These are phyloP conservation scores for Apostichopus californicus DNA, from an alignment of 35 echinoderm and acorn worm species.

Conservation along the genomic window DNA sequence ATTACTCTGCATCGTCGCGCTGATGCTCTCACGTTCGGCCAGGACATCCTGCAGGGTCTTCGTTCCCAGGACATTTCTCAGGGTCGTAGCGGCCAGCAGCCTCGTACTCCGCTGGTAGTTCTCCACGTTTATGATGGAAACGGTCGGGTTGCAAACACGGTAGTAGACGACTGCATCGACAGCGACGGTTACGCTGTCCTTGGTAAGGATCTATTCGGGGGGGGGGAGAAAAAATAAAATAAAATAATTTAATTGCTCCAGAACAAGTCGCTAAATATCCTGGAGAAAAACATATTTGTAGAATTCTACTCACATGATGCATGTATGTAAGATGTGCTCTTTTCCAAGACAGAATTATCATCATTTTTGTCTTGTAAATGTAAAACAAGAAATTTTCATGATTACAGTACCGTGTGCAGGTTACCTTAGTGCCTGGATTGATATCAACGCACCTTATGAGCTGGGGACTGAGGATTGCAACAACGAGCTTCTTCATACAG, in stretches of 20 bases:
- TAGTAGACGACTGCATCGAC: constrained; percentile 98
- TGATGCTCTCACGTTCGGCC: constrained; percentile 88
- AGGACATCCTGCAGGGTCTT: constrained; percentile 92
- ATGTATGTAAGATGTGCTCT: no score
- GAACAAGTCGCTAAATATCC: no score
- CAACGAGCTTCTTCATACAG: no score
- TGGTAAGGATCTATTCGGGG: constrained; percentile 80
- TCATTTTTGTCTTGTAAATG: no score
- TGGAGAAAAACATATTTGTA: no score
- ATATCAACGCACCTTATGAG: no score
- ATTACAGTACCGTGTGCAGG: no score
- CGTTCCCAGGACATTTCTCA: constrained; percentile 90
- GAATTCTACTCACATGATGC: no score
- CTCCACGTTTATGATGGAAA: constrained; percentile 97
- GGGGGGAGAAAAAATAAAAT: not conserved
- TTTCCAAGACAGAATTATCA: no score
- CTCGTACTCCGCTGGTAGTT: constrained; percentile 86
- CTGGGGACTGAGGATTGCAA: no score
- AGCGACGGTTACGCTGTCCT: constrained; percentile 98
- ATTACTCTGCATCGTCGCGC: constrained; percentile 85
- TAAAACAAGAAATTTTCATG: no score
- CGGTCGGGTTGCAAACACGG: constrained; percentile 93
- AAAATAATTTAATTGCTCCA: not conserved
- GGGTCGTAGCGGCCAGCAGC: constrained; percentile 89
- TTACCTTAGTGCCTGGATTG: no score